Evolutionary conservation across 2,888 invertebrate genomes (phyloP), one percentile per base, ranked within the genome.

Genomic region (Macaria notata): DNA sequence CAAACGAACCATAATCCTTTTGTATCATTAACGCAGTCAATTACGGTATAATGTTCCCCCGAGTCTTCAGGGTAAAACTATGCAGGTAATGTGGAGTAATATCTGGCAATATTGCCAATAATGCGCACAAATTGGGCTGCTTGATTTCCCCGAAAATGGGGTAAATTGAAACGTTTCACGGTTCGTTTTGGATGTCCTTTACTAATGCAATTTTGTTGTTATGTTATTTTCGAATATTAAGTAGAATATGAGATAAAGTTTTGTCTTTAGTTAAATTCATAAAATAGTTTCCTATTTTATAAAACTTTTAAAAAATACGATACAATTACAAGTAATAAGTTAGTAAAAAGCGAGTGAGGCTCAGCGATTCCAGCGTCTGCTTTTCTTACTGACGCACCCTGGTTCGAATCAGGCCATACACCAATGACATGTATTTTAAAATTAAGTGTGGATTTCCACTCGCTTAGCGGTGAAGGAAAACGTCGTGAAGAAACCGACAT

Each of bases 151-250:
- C 72, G 73, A 78, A 73, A 79, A 82, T 75, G 76, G 68, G 75
- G 73, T 69, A 82, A 84, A 86, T 84, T 86, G 84, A 84, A 79
- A 79, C 76, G 72, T 72, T 86, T 79, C 77, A 83, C 75, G 84
- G 74, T 78, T 83, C 84, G 75, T 84, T 86, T 69, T 75, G 72
- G 71, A 76, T 73, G 79, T 77, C 76, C 68, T 67, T 64, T 65
- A 71, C 69, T 70, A 62, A 60, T 59, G 49, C 54, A 59, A 56
- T 29, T 31, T 46, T 4, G 43, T 42, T 36, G 31, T 48, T 46
- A 56, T 49, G 36, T 43, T 44, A 44, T 48, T 52, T 53, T 42
- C 42, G 9, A 9, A 42, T 9, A n/a, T 9, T n/a, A 9, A 9
- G n/a, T 42, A 42, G 42, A 19, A 19, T 19, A 19, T 19, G 19